phyloP scores from a whole-genome alignment of 2,888 invertebrate genomes.

The Coronaproctus castanopsis region DNA sequence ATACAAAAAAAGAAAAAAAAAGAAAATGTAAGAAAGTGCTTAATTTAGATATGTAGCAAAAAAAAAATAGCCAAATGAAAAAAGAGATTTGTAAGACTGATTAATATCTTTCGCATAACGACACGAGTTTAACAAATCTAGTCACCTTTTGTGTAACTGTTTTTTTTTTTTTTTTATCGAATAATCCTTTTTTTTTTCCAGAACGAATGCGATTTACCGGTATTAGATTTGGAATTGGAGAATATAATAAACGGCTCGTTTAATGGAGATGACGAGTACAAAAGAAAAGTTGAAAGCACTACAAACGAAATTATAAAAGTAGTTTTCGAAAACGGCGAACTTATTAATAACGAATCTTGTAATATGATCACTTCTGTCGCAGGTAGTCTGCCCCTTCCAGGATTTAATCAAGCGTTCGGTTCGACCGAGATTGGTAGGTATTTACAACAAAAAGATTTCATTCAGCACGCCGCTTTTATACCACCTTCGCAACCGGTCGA shows the following conservation, averaged over 20 bases:
- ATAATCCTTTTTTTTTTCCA: not conserved
- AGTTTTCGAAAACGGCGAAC: conserved; percentile 2
- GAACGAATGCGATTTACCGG: not conserved
- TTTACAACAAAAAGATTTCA: conserved; percentile 28
- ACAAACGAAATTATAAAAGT: conserved; percentile 7
- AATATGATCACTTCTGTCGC: not conserved
- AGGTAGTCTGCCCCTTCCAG: conserved; percentile 18
- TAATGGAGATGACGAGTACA: conserved; percentile 5
- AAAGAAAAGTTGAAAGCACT: conserved; percentile 4
- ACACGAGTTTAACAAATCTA: no score
- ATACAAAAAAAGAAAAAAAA: no score
- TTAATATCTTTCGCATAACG: no score
- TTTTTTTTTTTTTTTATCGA: no score
- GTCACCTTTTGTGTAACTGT: no score
- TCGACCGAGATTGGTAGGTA: conserved; percentile 72
- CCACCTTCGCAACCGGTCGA: not conserved
- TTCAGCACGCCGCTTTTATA: conserved; percentile 6
- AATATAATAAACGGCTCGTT: conserved; percentile 5
- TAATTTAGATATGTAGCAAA: no score
- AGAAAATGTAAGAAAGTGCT: no score
- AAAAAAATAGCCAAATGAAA: no score
- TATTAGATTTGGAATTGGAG: conserved; percentile 6
- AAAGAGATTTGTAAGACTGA: no score
- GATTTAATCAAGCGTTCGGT: conserved; percentile 64
- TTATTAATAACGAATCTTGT: not conserved